Base-by-base conservation (phyloP, 2,797 vertebrate genomes). In the Fistularia tabacaria region DNA sequence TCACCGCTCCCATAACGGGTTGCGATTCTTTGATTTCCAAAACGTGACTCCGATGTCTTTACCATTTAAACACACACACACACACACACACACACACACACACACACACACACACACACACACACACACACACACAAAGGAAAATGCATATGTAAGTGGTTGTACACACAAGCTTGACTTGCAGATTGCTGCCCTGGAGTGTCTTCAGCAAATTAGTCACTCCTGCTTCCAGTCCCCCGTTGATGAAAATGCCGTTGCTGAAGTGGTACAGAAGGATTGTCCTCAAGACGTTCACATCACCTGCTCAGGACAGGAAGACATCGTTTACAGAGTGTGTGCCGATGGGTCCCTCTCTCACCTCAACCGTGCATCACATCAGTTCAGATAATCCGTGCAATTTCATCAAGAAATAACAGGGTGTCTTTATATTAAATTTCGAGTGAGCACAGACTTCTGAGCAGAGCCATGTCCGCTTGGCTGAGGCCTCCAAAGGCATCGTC, bases 221-320 rank as follows among this genome's bases (percentile, higher is more conserved):
- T 49, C 94, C 92, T 54, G 89, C 85, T 70, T 99, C 95, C 77
- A 99, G 88, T 51, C 97, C 97, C 39, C 90, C 96, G 64, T 94
- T 96, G 73, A 99, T 93, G 79, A 94, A 94, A 77, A 97, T 66
- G 7, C 94, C 94, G 52, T 90, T 91, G 36, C 87, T 94, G 78
- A 99, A 79, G 77, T 99, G 97, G 74, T 99, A 99, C 48, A 98
- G 92, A 63, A 99, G 90, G 65, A 99, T 95, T 63, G 92, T 93
- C 74, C 92, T 92, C 76, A 99, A 88, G 55, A 85, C 85, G 47
- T 92, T 94, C 79, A 88, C 74, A 77, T 99, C 92, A 49, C 88
- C 97, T 99, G 64, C 36, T n/a, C 58, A 46, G 6, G 13, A 59
- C 9, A 65, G 48, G 38, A 59, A 59, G 14, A 4, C 0, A 51